Evolutionary conservation across 2,113 vertebrate genomes (phyloP), one percentile per base, ranked within the genome.

Genomic region (Peromyscus maniculatus): DNA sequence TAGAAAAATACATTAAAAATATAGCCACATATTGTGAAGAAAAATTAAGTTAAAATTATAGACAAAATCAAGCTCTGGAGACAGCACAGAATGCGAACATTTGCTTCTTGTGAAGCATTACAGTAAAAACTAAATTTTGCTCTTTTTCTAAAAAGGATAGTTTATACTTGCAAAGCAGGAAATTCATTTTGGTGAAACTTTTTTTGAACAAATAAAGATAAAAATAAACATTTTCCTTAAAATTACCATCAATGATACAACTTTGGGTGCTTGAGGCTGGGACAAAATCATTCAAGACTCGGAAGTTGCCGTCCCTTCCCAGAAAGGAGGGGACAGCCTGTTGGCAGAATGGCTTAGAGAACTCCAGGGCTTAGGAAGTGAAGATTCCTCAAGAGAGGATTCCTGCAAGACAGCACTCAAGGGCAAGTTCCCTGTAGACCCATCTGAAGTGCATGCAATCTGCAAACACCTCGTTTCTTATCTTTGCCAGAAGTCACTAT

Each of bases 171-270:
- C 82, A 80, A 82, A 86, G 7, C 13, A 67, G 16, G 55, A 87
- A 84, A 52, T 15, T 90, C 0, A 62, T 74, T 69, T 93, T 83
- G 33, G 67, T 89, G 31, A 82, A 96, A 39, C 3, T 86, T 71
- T 19, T 46, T 96, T 88, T 59, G 86, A 66, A 66, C 6, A 89
- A 94, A 57, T 16, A 82, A 49, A 33, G 7, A 46, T 52, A 72
- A 91, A 95, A 89, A 93, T 66, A 92, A 94, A 39, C 39, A 26
- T 62, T 87, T 86, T 74, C 62, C 71, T 86, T 87, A 92, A 74
- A 80, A 91, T 46, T 94, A 2, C 15, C 64, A 19, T 86, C 74
- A 69, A 6, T 64, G 80, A 78, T 19, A 86, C 21, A 11, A 72
- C 5, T 71, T 59, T 52, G 0, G 24, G 2, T 16, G 33, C 4